Percentiles rank a stretch among this genome's conserved stretches.
phyloP scores from a whole-genome alignment of 1,140 invertebrate species.

The Dendrolimus punctatus region DNA sequence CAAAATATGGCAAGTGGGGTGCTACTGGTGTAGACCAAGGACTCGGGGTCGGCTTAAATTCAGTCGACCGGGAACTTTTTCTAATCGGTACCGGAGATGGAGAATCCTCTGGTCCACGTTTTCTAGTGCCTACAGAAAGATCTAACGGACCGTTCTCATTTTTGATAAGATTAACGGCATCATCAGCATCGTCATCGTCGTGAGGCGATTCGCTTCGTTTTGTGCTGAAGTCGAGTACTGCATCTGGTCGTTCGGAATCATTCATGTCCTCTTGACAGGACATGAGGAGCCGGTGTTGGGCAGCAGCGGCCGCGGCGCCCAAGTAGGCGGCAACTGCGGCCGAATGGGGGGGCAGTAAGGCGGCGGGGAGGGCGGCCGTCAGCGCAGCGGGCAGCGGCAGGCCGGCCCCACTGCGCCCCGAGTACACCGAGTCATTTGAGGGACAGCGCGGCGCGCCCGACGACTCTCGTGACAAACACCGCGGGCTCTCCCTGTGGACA shows the following conservation, averaged over 20 bases:
- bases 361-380: constrained; percentile 71
- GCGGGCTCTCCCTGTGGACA: constrained; percentile 84
- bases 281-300: constrained; percentile 83
- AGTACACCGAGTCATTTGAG: constrained; percentile 79
- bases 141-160: constrained; percentile 85
- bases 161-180: constrained; percentile 80
- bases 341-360: constrained; percentile 81
- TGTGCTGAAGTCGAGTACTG: constrained; percentile 85
- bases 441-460: constrained; percentile 78
- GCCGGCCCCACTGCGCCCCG: constrained; percentile 75
- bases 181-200: constrained; percentile 73
- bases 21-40: constrained; percentile 86
- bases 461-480: constrained; percentile 85
- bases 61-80: constrained; percentile 77
- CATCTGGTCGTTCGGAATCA: constrained; percentile 66
- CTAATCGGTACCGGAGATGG: constrained; percentile 75
- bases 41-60: constrained; percentile 78
- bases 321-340: constrained; percentile 85
- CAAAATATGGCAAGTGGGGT: constrained; percentile 85
- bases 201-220: constrained; percentile 71
- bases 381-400: constrained; percentile 69
- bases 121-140: constrained; percentile 82
- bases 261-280: constrained; percentile 80
- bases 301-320: constrained; percentile 76
- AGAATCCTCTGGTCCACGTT: constrained; percentile 78